Evolutionary conservation across 2,797 vertebrate species (phyloP), one percentile per base, ranked within the genome.

Genomic region (Pachyuromys duprasi): DNA sequence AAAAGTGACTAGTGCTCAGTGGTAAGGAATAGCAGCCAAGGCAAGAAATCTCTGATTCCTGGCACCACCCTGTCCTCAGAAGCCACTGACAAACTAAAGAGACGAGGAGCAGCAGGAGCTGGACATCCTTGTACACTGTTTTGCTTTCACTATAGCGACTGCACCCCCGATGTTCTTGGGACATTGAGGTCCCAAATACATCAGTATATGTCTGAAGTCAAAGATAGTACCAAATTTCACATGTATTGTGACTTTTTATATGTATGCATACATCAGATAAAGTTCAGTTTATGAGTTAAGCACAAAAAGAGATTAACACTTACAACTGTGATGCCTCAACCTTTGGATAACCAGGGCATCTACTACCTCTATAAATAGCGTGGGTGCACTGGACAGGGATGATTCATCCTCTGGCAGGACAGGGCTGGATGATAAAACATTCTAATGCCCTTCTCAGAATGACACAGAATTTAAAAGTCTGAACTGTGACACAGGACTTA

Each of bases 121-220:
- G 0, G 14, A 6, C 0, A 17, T 26, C 13, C 12, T 26, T 63
- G 45, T n/a, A 42, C 0, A 18, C 18, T 5, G 1, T 5, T 70
- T 49, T 63, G 28, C 75, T 45, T 33, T 6, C 49, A 39, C 8
- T 33, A 5, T 22, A 81, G 22, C 28, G 45, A 15, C 36, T 24
- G 0, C 4, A 53, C 3, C 8, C 22, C 4, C 6, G 18, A 9
- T n/a, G 26, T 55, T 67, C 18, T 28, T 14, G 33, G 39, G 67
- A 14, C n/a, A 69, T n/a, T 22, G 39, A 55, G 11, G 3, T 63
- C 74, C 12, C 8, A 62, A 55, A 13, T 39, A 42, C 20, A 5
- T 55, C 26, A n/a, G 20, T 57, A 22, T 5, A 57, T 33, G 4
- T 36, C 57, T 65, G 28, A 53, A 88, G 67, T 42, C 18, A 67